Evolutionary conservation across 2,113 vertebrate genomes (phyloP).

Genomic region (Neolamprologus modestus): DNA sequence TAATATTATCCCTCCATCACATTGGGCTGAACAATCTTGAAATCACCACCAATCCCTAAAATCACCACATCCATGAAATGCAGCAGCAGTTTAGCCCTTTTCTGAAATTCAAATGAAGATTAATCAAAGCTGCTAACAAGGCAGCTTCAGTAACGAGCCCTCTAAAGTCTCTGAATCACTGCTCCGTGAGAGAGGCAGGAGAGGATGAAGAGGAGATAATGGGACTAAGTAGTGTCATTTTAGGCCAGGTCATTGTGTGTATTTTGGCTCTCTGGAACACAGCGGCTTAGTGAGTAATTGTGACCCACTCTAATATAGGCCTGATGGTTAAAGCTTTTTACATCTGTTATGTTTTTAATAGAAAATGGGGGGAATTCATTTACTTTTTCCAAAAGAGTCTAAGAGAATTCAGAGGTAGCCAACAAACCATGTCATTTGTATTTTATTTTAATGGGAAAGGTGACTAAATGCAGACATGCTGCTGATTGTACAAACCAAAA

Average conservation of each 20-base stretch:
- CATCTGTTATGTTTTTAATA: not conserved
- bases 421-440: not conserved
- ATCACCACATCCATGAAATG: not conserved
- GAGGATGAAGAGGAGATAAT: not conserved
- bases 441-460: not conserved
- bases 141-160: not conserved
- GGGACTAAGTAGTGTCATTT: not conserved
- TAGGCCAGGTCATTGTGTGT: not conserved
- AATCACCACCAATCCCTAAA: constrained; percentile 1
- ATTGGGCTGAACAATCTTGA: not conserved
- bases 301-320: not conserved
- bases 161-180: not conserved
- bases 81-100: not conserved
- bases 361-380: not conserved
- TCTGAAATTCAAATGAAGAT: constrained; percentile 42
- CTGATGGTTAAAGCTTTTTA: not conserved
- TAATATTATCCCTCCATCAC: not conserved
- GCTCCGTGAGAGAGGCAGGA: not conserved
- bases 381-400: not conserved
- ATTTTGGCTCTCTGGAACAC: not conserved
- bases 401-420: not conserved
- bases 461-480: not conserved
- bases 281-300: not conserved
- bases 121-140: not conserved
- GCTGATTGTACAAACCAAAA: not conserved